Conservation (phyloP, 2,113 vertebrate genomes). For the Chunga burmeisteri region DNA sequence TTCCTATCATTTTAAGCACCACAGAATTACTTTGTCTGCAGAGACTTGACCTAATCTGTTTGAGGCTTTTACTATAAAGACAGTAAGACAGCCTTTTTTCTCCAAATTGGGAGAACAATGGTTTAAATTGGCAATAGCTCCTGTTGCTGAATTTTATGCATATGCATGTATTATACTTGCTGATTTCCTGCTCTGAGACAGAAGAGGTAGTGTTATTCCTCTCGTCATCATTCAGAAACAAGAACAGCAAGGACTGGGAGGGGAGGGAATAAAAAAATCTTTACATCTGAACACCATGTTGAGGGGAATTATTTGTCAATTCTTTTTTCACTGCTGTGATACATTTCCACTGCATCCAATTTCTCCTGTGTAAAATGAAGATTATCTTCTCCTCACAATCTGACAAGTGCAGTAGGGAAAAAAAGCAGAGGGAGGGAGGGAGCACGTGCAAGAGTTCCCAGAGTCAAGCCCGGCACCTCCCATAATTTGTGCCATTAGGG, state of each 20-base stretch:
- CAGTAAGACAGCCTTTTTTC: conserved; percentile 49
- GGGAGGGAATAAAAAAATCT: not conserved
- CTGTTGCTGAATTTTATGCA: conserved; percentile 57
- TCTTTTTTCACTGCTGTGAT: conserved; percentile 1
- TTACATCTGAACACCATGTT: not conserved
- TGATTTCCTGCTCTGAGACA: conserved; percentile 24
- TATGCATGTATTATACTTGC: conserved; percentile 19
- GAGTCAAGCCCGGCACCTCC: not conserved
- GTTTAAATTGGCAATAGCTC: conserved; percentile 43
- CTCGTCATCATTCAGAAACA: not conserved
- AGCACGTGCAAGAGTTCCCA: accelerated
- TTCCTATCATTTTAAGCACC: conserved; percentile 65
- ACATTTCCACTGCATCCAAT: conserved; percentile 25
- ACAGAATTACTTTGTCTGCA: conserved; percentile 71
- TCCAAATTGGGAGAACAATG: conserved; percentile 53
- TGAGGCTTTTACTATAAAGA: conserved; percentile 53
- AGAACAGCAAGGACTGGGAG: not conserved
- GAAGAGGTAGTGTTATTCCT: not conserved
- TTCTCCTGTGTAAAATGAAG: conserved; percentile 38
- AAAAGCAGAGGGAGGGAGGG: not conserved
- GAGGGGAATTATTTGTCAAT: conserved; percentile 5
- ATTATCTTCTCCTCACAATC: conserved; percentile 49
- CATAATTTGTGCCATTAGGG: conserved; percentile 42
- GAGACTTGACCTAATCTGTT: conserved; percentile 72
- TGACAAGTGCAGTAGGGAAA: conserved; percentile 24